Evolutionary conservation across 1,140 invertebrate species (phyloP).

Genomic region (Idris sp.): DNA sequence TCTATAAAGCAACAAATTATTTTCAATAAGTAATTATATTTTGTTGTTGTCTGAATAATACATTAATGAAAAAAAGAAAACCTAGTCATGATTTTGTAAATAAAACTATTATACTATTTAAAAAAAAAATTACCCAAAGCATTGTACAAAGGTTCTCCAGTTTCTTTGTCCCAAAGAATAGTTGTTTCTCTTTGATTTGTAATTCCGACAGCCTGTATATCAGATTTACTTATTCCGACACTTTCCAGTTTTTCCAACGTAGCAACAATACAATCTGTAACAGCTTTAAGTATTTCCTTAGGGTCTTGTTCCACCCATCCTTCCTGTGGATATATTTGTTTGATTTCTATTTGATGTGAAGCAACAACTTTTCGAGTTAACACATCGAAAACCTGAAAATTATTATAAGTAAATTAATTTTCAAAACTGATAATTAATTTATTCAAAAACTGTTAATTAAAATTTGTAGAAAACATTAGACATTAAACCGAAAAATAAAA

Average conservation of each 20-base stretch:
- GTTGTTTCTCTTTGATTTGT: conserved; percentile 99
- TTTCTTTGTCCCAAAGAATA: conserved; percentile 95
- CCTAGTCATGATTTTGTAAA: no score
- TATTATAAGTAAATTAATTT: no score
- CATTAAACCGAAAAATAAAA: no score
- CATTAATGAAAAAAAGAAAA: no score
- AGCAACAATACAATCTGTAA: conserved; percentile 85
- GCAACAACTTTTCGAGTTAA: conserved; percentile 93
- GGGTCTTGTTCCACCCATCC: conserved; percentile 99
- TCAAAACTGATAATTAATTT: no score
- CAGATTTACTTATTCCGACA: no score
- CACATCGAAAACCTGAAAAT: conserved; percentile 90
- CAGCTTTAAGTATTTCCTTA: conserved; percentile 88
- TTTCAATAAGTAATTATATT: no score
- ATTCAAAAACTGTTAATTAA: no score
- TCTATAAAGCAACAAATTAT: no score
- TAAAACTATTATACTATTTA: no score
- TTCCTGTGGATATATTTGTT: conserved; percentile 87
- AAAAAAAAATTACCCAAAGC: conserved; percentile 94
- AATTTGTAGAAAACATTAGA: no score
- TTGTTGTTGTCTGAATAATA: no score
- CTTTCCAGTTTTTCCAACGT: conserved; percentile 72
- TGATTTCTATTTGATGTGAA: conserved; percentile 92
- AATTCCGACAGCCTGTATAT: conserved; percentile 90
- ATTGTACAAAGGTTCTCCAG: conserved; percentile 95